Evolutionary conservation across 2,113 vertebrate genomes (phyloP), one percentile per base, ranked within the genome.

Genomic region (Tachuris rubrigastra): DNA sequence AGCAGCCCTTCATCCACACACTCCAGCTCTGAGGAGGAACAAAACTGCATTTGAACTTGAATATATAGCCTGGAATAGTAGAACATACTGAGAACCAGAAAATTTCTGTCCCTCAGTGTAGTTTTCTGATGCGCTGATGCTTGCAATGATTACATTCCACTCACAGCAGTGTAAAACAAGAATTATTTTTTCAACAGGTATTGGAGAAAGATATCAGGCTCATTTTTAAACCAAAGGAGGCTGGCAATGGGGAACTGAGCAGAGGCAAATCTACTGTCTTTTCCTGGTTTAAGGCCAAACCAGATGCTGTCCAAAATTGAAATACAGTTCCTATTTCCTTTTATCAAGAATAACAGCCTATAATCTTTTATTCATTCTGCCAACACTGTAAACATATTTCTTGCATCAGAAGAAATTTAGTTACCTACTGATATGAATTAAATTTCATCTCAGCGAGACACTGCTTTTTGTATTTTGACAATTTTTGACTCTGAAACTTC

Each of bases 1-100:
- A 99, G 96, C n/a, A 99, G 95, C 11, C 96, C 98, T 95, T 98
- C 97, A 21, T 99, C 99, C 68, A 99, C 98, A 50, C 97, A 98
- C 75, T 99, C 98, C 7, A 98, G 95, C 73, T 99, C 99, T 99
- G 79, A 56, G 76, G 82, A 84, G 50, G 94, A 89, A 93, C 42
- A 79, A 95, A 78, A 93, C 9, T 49, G 28, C 35, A 78, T 82
- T 37, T 91, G 37, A 95, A 87, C 28, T 56, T 31, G 13, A 71
- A 58, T 12, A 53, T 14, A 24, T 6, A 71, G 53, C 37, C 60
- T 58, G 30, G 10, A 94, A 78, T 4, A 86, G 18, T 27, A 42
- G 87, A 88, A 82, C 12, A 14, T 18, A 41, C 4, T 27, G 66
- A 71, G 35, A 69, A 65, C 9, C 6, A 9, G 20, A 80, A 16